A percentile compares a stretch with the other conserved stretches of the same genome.
Evolutionary conservation across 1,140 invertebrate species (phyloP).

Genomic region (Orchesella cincta): DNA sequence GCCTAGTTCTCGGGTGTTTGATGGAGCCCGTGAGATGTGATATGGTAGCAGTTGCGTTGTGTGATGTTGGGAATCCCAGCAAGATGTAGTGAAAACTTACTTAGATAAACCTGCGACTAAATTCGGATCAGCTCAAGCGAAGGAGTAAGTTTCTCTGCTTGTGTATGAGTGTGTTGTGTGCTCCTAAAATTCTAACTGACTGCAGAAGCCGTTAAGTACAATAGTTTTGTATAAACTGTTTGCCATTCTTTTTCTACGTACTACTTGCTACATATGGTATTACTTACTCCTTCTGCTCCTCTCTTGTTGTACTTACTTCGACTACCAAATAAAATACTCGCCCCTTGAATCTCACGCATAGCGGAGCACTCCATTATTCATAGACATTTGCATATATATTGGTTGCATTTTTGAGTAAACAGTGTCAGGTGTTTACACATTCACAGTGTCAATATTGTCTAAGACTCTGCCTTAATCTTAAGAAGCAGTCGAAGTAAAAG

Average conservation of each 20-base stretch:
- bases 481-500: conserved; percentile 50
- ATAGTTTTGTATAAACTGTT: conserved; percentile 6
- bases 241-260: not conserved
- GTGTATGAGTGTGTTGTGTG: not conserved
- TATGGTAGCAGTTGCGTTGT: not conserved
- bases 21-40: not conserved
- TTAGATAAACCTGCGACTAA: conserved; percentile 48
- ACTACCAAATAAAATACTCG: conserved; percentile 18
- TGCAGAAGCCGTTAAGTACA: conserved; percentile 1
- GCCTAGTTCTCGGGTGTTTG: not conserved
- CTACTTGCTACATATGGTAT: not conserved
- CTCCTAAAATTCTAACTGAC: not conserved
- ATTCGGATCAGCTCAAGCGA: not conserved
- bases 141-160: not conserved
- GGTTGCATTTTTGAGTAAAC: conserved; percentile 54
- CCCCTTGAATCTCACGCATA: conserved; percentile 17
- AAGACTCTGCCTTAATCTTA: conserved; percentile 52
- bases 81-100: conserved; percentile 50
- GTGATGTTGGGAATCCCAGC: conserved; percentile 8
- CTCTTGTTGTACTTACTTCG: not conserved
- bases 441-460: conserved; percentile 53
- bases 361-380: conserved; percentile 53
- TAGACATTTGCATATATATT: conserved; percentile 54
- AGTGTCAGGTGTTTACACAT: conserved; percentile 53
- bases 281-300: not conserved